Evolutionary conservation across 1,140 invertebrate genomes (phyloP).

Genomic region (Neelides sp.): DNA sequence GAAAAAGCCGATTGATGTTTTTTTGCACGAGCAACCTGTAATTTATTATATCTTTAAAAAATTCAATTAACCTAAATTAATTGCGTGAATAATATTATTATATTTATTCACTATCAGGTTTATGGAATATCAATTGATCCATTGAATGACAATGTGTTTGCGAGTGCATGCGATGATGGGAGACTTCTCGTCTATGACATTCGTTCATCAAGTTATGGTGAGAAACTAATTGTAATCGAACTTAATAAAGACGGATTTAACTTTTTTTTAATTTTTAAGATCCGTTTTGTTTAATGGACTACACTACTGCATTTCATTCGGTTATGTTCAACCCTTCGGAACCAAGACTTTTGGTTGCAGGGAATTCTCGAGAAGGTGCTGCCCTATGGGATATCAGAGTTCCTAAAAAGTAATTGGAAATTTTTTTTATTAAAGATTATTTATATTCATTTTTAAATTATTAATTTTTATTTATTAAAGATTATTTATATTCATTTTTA

Average conservation of each 20-base stretch:
- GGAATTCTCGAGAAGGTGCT: slow-evolving; percentile 77
- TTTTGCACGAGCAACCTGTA: slow-evolving; percentile 74
- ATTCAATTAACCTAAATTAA: too few relatives aligned
- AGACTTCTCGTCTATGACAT: slow-evolving; percentile 73
- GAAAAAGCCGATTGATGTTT: slow-evolving; percentile 55
- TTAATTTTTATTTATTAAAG: background rate
- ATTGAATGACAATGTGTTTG: slow-evolving; percentile 63
- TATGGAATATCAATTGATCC: slow-evolving; percentile 78
- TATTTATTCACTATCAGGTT: too few relatives aligned
- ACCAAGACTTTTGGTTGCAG: slow-evolving; percentile 64
- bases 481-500: too few relatives aligned
- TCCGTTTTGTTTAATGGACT: slow-evolving; percentile 50
- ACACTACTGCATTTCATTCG: slow-evolving; percentile 66
- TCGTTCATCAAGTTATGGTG: slow-evolving; percentile 46
- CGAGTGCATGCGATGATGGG: slow-evolving; percentile 82
- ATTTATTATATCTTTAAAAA: too few relatives aligned
- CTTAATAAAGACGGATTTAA: background rate
- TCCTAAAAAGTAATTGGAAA: slow-evolving; percentile 55
- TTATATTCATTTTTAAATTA: too few relatives aligned
- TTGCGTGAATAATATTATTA: too few relatives aligned
- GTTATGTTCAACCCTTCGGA: slow-evolving; percentile 81
- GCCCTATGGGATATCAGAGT: slow-evolving; percentile 76
- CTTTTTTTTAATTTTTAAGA: slow-evolving; percentile 35
- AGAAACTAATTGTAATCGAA: slow-evolving; percentile 1
- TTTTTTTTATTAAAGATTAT: slow-evolving; percentile 1